Conservation (phyloP, 2,797 vertebrate species). For the Potorous gilbertii region DNA sequence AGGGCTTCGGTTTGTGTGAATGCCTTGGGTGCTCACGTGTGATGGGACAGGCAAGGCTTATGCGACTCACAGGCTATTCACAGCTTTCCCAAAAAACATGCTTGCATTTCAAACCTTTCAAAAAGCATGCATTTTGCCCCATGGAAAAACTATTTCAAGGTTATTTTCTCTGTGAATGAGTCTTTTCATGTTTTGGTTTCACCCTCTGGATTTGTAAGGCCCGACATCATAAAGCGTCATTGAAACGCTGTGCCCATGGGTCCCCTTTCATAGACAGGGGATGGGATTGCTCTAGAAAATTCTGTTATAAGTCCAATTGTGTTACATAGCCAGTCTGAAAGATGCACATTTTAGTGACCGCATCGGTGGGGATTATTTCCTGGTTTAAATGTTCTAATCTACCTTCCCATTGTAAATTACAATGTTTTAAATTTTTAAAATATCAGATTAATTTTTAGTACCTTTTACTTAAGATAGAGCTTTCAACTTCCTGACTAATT, state of each 20-base stretch:
- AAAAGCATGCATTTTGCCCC: not conserved
- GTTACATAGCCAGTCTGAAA: not conserved
- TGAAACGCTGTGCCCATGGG: not conserved
- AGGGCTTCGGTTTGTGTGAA: not conserved
- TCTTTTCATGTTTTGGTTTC: not conserved
- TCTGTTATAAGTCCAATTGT: not conserved
- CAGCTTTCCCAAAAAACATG: conserved; percentile 33
- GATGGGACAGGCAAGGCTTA: not conserved
- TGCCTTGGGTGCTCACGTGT: not conserved
- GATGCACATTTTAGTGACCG: not conserved
- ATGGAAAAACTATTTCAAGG: conserved; percentile 33
- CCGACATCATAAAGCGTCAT: not conserved
- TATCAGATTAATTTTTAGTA: not conserved
- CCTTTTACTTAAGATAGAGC: not conserved
- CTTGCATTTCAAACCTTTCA: conserved; percentile 38
- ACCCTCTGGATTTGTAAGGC: not conserved
- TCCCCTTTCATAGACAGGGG: not conserved
- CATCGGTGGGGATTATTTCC: not conserved
- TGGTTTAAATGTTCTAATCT: not conserved
- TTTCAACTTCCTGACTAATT: not conserved
- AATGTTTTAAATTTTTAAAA: not conserved
- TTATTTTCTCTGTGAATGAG: conserved; percentile 8
- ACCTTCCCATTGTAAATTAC: not conserved
- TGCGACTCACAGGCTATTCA: conserved; percentile 14
- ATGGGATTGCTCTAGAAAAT: not conserved